phyloP scores from a whole-genome alignment of 2,797 vertebrate species.

The Chaetodon trifasciatus region DNA sequence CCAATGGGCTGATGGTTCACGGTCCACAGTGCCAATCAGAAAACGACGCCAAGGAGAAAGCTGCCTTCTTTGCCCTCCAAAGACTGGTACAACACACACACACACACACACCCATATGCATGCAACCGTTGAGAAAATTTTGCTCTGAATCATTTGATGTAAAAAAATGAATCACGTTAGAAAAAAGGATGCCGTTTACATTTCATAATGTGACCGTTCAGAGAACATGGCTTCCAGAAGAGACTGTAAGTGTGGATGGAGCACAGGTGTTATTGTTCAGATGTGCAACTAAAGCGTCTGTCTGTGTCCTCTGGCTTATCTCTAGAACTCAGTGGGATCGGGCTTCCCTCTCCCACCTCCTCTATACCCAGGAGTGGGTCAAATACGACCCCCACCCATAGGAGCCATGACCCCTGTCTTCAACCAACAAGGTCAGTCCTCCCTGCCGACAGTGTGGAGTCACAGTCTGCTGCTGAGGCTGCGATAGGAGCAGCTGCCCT shows the following conservation, averaged over 20 bases:
- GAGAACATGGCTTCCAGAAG: background rate
- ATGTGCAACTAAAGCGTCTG: background rate
- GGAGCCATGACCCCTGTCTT: slow-evolving; percentile 89
- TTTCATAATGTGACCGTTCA: too few species aligned
- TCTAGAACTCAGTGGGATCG: slow-evolving; percentile 90
- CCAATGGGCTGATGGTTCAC: slow-evolving; percentile 92
- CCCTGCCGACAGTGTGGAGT: too few species aligned
- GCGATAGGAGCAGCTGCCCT: background rate
- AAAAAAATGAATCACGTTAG: background rate
- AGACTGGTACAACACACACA: slow-evolving; percentile 87
- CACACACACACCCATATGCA: background rate
- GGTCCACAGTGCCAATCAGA: slow-evolving; percentile 95
- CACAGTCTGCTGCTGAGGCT: background rate
- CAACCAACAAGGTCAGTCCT: slow-evolving; percentile 86
- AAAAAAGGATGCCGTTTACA: background rate
- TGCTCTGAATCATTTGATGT: background rate
- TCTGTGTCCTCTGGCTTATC: slow-evolving; percentile 17
- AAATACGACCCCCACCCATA: slow-evolving; percentile 85
- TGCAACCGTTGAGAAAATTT: too few species aligned
- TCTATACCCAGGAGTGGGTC: slow-evolving; percentile 88
- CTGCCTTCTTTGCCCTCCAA: slow-evolving; percentile 93
- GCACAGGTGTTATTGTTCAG: rapidly evolving
- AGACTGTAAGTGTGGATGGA: background rate
- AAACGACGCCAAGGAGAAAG: slow-evolving; percentile 95
- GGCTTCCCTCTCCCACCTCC: slow-evolving; percentile 90